Evolutionary conservation across 2,113 vertebrate species (phyloP).

Genomic region (Guaruba guarouba): DNA sequence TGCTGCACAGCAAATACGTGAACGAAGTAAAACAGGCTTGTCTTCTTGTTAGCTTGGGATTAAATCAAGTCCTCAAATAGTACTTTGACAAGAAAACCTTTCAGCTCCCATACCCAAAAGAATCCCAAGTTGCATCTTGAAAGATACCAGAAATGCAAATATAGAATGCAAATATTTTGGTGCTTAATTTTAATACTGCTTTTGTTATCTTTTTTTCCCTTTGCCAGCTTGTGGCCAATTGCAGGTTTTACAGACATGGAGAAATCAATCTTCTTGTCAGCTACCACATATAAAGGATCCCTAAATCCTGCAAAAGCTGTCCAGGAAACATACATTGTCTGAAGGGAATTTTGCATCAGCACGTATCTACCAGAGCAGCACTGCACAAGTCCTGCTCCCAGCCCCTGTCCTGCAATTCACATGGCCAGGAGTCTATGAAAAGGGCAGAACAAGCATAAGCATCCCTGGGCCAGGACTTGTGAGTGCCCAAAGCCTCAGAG

Average conservation of each 20-base stretch:
- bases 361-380: not conserved
- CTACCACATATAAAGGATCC: not conserved
- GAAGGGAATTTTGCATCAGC: not conserved
- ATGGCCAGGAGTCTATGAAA: not conserved
- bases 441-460: not conserved
- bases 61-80: not conserved
- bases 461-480: not conserved
- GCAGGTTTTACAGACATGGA: not conserved
- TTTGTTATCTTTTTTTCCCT: not conserved
- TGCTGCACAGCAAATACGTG: not conserved
- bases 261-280: constrained; percentile 19
- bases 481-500: not conserved
- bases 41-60: not conserved
- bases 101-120: not conserved
- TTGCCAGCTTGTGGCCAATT: not conserved
- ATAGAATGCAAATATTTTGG: not conserved
- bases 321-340: not conserved
- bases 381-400: not conserved
- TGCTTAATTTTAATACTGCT: not conserved
- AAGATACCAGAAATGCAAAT: constrained; percentile 1
- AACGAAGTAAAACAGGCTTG: not conserved
- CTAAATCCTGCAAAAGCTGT: not conserved
- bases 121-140: not conserved
- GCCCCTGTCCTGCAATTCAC: not conserved
- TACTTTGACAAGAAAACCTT: not conserved